A percentile compares a stretch with the other conserved stretches of the same genome.
Conservation (phyloP, 2,888 invertebrate genomes). For the Ceraclea dissimilis region DNA sequence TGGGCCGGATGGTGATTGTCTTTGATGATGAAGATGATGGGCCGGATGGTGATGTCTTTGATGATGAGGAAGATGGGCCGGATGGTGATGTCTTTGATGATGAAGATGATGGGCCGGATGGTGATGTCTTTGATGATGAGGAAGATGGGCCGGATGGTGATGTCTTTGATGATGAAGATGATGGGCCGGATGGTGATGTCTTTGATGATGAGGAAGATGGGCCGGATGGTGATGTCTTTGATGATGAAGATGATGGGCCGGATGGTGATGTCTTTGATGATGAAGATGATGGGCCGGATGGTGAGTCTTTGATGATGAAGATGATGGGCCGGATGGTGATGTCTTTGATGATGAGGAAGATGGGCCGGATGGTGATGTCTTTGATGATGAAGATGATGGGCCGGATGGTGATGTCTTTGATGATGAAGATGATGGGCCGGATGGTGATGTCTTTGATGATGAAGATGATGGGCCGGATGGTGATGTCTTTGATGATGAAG, state of each 20-base stretch:
- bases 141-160: neutral
- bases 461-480: neutral
- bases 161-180: neutral
- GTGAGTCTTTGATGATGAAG: neutral
- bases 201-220: neutral
- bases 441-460: too few relatives aligned
- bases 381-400: too few relatives aligned
- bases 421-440: too few relatives aligned
- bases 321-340: neutral
- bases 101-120: neutral
- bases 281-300: neutral
- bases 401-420: too few relatives aligned
- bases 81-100: too few relatives aligned
- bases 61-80: too few relatives aligned
- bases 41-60: too few relatives aligned
- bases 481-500: neutral
- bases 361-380: neutral
- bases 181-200: neutral
- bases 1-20: neutral
- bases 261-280: neutral
- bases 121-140: neutral
- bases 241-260: conserved; percentile 28
- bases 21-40: too few relatives aligned
- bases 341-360: neutral
- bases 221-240: conserved; percentile 29